These are phyloP conservation scores for Genyomyrus donnyi DNA, from an alignment of 2,113 vertebrate genomes.

Conservation along the genomic window DNA sequence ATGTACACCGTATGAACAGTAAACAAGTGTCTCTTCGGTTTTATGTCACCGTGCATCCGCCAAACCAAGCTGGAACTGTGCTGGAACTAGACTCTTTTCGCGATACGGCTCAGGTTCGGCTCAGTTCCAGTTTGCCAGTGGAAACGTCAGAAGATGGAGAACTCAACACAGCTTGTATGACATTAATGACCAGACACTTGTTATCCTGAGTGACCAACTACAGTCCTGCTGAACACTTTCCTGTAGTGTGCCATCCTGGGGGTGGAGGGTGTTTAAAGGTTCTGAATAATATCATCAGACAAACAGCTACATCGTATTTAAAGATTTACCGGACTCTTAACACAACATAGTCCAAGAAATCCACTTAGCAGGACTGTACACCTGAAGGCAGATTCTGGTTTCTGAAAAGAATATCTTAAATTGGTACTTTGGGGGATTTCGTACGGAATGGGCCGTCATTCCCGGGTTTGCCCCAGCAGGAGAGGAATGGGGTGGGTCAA, in stretches of 20 bases:
- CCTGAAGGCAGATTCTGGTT: background rate
- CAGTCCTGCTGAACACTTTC: background rate
- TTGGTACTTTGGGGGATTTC: background rate
- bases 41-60: background rate
- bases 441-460: background rate
- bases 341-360: background rate
- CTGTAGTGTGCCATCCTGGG: background rate
- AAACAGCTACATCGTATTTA: background rate
- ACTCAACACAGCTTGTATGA: background rate
- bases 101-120: background rate
- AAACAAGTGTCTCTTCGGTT: background rate
- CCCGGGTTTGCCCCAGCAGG: background rate
- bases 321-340: background rate
- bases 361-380: background rate
- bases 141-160: background rate
- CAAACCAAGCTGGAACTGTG: background rate
- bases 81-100: background rate
- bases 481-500: background rate
- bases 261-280: background rate
- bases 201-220: background rate
- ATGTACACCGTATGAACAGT: background rate
- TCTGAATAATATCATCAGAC: background rate
- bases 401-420: background rate
- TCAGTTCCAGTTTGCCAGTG: background rate
- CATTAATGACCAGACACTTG: background rate